Conservation (phyloP, 2,888 invertebrate genomes). For the Drosophila macrospina region DNA sequence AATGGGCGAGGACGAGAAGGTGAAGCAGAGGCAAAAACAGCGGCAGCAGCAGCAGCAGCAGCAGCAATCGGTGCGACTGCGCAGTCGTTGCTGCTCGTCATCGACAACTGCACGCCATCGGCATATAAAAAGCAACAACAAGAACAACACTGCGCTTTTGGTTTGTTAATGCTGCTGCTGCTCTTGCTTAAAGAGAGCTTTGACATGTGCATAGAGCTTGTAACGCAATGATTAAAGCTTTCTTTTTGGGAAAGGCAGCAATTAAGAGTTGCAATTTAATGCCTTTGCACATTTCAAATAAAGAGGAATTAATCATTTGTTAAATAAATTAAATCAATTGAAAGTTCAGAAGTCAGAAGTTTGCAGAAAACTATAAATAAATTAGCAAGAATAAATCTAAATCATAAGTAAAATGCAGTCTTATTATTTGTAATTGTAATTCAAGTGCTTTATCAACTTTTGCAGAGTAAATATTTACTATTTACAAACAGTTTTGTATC, state of each 20-base stretch:
- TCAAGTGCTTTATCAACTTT: not conserved
- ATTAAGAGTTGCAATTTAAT: no score
- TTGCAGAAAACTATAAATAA: no score
- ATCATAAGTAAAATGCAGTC: not conserved
- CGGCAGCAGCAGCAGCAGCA: constrained; percentile 25
- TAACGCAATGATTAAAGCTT: constrained; percentile 6
- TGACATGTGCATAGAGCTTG: constrained; percentile 15
- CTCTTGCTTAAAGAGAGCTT: constrained; percentile 41
- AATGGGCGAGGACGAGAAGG: constrained; percentile 51
- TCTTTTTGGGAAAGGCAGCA: not conserved
- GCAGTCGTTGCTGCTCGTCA: constrained; percentile 68
- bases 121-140: constrained; percentile 58
- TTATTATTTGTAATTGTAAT: not conserved
- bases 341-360: no score
- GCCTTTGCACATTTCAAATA: no score
- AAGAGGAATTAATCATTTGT: no score
- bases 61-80: constrained; percentile 46
- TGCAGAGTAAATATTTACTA: constrained; percentile 9
- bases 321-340: no score
- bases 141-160: constrained; percentile 32
- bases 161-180: constrained; percentile 37
- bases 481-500: constrained; percentile 1
- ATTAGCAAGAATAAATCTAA: not conserved
- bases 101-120: constrained; percentile 75
- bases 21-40: constrained; percentile 28